Conservation (phyloP, 2,888 invertebrate genomes). For the Dorcus hopei region DNA sequence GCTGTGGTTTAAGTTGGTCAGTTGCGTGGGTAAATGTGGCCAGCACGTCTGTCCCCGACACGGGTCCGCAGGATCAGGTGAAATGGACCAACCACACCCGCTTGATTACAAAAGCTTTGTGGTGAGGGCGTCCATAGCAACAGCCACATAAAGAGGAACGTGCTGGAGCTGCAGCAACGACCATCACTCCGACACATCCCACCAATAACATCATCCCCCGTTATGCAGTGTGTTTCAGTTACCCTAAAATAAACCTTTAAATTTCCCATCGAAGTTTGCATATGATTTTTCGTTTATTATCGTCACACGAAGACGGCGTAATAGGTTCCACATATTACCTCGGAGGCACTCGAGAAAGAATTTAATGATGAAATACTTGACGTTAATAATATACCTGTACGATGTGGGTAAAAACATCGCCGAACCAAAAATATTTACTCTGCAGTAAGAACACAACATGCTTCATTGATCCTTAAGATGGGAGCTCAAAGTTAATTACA, state of each 20-base stretch:
- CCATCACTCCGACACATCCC: too few species aligned
- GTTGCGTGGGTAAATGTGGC: slow-evolving; percentile 3
- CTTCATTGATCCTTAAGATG: slow-evolving; percentile 42
- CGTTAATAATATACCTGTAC: too few species aligned
- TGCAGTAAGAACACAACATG: slow-evolving; percentile 21
- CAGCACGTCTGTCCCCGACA: slow-evolving; percentile 4
- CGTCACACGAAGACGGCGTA: too few species aligned
- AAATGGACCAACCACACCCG: slow-evolving; percentile 7
- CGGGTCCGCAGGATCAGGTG: slow-evolving; percentile 6
- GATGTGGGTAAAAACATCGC: neutral
- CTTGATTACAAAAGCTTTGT: slow-evolving; percentile 7
- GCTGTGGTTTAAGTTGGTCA: neutral
- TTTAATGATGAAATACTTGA: too few species aligned
- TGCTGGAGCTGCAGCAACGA: too few species aligned
- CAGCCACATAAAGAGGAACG: slow-evolving; percentile 2
- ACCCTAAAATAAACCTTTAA: too few species aligned
- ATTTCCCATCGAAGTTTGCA: too few species aligned
- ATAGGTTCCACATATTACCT: too few species aligned
- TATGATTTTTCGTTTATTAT: too few species aligned
- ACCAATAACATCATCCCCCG: too few species aligned
- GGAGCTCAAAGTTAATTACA: slow-evolving; percentile 49
- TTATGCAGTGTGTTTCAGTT: too few species aligned
- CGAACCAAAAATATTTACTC: neutral
- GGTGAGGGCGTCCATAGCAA: slow-evolving; percentile 7
- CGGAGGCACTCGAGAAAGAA: too few species aligned